Evolutionary conservation across 2,888 invertebrate species (phyloP), one percentile per base, ranked within the genome.

Genomic region (Sarcophaga variegata): DNA sequence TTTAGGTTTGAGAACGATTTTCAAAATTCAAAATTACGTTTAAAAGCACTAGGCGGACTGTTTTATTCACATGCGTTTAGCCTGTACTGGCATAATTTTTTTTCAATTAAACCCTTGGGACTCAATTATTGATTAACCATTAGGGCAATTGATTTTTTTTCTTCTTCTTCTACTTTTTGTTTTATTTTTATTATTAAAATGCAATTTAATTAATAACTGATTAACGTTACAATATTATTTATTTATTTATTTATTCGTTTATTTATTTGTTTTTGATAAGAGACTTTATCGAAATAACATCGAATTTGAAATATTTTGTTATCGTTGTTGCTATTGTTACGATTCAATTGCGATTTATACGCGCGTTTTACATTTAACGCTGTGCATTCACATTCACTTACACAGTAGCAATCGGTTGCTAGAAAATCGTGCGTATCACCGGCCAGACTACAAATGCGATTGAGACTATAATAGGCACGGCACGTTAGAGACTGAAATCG

Each of bases 281-380:
- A 37, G 6, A 5, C 8, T 3, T 37, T 10, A 37, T 37, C 37
- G 37, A 10, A 37, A 37, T 37, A 37, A 37, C 37, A 37, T 37
- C 37, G 10, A 37, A 37, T 37, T 37, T 37, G 37, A 37, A 37
- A 10, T 37, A 14, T 54, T 17, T 54, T 54, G 4, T 54, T 54
- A 54, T 14, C 12, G 12, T 54, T 54, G 54, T 54, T 54, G 17
- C 54, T 54, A 54, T 54, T 54, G 79, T 79, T 79, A 79, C 79
- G 79, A 71, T 79, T 79, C 79, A 79, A 62, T 64, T 63, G 79
- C 62, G 79, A 47, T 79, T 71, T n/a, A n/a, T 67, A 67, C 66
- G 8, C 17, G 17, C 20, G 11, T 67, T 45, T 14, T 20, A 20
- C 17, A 14, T 25, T 37, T 66, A 14, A 66, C 14, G 27, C 37